Evolutionary conservation across 2,797 vertebrate species (phyloP).

Genomic region (Galago senegalensis): DNA sequence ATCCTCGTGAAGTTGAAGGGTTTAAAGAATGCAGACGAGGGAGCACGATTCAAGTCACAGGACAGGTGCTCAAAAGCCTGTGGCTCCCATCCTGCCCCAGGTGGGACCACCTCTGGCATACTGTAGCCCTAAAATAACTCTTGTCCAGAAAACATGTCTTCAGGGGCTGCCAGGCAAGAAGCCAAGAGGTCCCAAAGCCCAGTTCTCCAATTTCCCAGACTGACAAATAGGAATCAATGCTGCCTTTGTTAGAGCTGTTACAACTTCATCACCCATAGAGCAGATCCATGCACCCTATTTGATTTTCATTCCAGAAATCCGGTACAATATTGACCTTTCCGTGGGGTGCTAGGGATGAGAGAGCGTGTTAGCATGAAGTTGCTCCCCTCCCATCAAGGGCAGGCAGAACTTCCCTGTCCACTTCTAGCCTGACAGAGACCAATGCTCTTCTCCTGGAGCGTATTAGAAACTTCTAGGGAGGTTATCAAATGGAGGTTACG

Average conservation of each 20-base stretch:
- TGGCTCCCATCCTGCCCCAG: background rate
- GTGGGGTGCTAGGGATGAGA: accelerated
- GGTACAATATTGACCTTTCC: background rate
- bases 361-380: background rate
- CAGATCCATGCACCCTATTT: background rate
- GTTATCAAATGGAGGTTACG: background rate
- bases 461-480: background rate
- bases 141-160: background rate
- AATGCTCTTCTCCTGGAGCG: accelerated
- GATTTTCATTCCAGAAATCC: constrained; percentile 53
- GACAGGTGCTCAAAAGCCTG: background rate
- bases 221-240: background rate
- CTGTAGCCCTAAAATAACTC: background rate
- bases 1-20: background rate
- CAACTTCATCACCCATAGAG: background rate
- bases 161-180: background rate
- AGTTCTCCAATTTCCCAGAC: background rate
- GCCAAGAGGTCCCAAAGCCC: background rate
- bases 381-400: background rate
- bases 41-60: background rate
- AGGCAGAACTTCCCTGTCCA: background rate
- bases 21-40: background rate
- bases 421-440: background rate
- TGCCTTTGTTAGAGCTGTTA: background rate
- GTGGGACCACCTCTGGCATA: accelerated